Base-by-base conservation (phyloP, 2,888 invertebrate species). In the Zygothrica quintamaculata region DNA sequence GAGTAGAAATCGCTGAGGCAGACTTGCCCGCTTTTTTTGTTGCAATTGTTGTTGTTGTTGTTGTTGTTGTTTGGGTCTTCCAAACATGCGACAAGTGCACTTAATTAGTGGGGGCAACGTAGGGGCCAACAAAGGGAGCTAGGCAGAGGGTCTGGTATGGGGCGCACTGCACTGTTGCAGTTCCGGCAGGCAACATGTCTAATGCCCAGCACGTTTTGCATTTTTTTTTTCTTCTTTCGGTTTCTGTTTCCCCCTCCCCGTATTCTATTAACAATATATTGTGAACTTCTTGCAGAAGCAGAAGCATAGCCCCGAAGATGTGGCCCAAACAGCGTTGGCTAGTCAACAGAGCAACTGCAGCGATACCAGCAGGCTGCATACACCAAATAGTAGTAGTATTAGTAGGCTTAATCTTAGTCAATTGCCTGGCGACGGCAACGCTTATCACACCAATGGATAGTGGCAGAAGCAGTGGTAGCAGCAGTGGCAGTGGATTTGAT, bases 361-460 rank as follows among this genome's bases (percentile, higher is more conserved):
- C 74, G 64, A 65, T 61, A 72, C 39, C 65, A 64, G 48, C 57
- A 64, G 69, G 78, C 51, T 71, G 88, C 76, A 84, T 84, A 84
- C 88, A 91, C 91, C 91, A 91, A 91, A 91, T 90, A 89, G 76
- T 90, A 88, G 90, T 90, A 89, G 88, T 90, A 88, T 90, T 91
- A 88, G 79, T 88, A 86, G 87, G 86, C 84, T 84, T 91, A 89
- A 80, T 88, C 77, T 88, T 91, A 90, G 89, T 88, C 81, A 90
- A 90, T 88, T 89, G 88, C 72, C 82, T 90, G 43, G 84, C 78
- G 56, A 61, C 62, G 68, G 72, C 82, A 64, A 77, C 77, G 65
- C 73, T 88, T 61, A 69, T 89, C 58, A 87, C 77, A 61, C 65
- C 72, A 43, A 77, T 89, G 72, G 65, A 60, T 70, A 67, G 77